Conservation (phyloP, 2,113 vertebrate genomes). For the Bostrychus sinensis region DNA sequence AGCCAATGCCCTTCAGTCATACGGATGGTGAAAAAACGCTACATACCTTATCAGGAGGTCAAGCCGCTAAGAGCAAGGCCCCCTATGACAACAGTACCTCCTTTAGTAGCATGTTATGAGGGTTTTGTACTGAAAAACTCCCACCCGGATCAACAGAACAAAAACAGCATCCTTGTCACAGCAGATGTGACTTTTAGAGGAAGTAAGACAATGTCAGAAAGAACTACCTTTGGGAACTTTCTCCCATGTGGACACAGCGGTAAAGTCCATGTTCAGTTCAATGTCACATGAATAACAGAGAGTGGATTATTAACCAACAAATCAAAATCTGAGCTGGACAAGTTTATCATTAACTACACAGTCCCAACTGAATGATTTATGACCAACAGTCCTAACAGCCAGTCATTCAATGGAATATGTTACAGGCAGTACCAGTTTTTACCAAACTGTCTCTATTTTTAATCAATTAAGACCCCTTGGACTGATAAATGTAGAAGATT, state of each 20-base stretch:
- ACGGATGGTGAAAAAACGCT: conserved; percentile 15
- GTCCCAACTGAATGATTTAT: conserved; percentile 27
- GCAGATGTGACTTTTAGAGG: conserved; percentile 15
- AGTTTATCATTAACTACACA: conserved; percentile 80
- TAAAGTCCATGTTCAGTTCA: conserved; percentile 35
- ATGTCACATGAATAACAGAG: conserved; percentile 32
- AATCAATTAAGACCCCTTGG: no score
- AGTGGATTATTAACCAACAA: conserved; percentile 62
- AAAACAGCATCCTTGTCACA: conserved; percentile 12
- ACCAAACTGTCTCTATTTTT: no score
- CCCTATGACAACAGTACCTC: conserved; percentile 49
- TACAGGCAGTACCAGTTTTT: no score
- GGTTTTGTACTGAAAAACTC: conserved; percentile 19
- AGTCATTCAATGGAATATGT: no score
- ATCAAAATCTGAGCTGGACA: conserved; percentile 38
- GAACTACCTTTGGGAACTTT: background rate
- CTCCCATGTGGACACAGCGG: background rate
- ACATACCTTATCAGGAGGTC: conserved; percentile 52
- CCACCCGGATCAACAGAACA: conserved; percentile 1
- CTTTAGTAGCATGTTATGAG: conserved; percentile 16
- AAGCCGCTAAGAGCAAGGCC: conserved; percentile 15
- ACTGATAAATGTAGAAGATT: no score
- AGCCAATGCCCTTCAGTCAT: conserved; percentile 44
- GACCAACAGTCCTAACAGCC: no score
- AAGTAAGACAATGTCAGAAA: conserved; percentile 14